Base-by-base conservation (phyloP, 2,113 vertebrate species). In the Hystrix cristata region DNA sequence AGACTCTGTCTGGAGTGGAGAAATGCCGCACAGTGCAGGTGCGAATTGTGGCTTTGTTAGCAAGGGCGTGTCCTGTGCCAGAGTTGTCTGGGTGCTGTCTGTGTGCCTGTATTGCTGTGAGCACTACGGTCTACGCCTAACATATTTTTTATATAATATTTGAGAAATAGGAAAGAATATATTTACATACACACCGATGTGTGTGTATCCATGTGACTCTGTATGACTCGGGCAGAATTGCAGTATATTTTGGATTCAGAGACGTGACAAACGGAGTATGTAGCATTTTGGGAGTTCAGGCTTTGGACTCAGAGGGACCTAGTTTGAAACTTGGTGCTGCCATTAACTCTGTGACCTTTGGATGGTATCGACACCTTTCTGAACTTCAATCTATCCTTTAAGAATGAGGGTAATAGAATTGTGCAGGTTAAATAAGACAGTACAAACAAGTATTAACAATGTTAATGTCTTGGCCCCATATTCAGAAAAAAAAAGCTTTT, bases 181-280 rank as follows among this genome's bases (percentile, higher is more conserved):
- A 48, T 25, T 1, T 16, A 23, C 5, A 1, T 5, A 23, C 29
- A 10, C 0, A 7, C 14, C 25, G 1, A 0, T 8, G 6, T 12
- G 3, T n/a, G 13, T 46, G 31, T 25, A 18, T 23, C 25, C 25
- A 0, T 64, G 0, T 23, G 55, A 27, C 7, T 55, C 0, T 16
- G 5, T 43, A 11, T 2, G 11, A 25, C 15, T 59, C 14, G 29
- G 9, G 48, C 38, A 60, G 64, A 46, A 12, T 3, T 29, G 25
- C 6, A 1, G 62, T 72, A 13, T 53, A 18, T 23, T 60, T 72
- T 60, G 91, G 71, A 21, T 87, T 60, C 12, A 2, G 80, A 62
- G 27, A 9, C 21, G 0, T 29, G 5, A 14, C 29, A 11, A 23
- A 25, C 1, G 6, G 53, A 10, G 55, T 13, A 0, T 4, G 31